Evolutionary conservation across 1,140 invertebrate species (phyloP).

Genomic region (Drepana arcuata): DNA sequence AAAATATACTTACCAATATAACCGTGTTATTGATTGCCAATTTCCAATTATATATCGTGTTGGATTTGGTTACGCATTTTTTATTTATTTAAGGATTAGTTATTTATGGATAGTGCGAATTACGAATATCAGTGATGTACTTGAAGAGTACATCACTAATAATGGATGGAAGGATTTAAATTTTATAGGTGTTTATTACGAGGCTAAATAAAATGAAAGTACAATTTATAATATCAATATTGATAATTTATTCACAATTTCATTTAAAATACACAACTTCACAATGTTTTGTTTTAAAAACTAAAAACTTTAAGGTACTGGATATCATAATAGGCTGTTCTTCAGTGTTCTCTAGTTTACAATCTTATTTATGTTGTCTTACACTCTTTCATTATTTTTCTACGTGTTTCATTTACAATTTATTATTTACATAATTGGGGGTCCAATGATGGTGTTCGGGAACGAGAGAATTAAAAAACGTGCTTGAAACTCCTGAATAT

Average conservation of each 20-base stretch:
- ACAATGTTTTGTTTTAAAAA: constrained; percentile 68
- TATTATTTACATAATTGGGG: constrained; percentile 57
- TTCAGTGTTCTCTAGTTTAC: constrained; percentile 59
- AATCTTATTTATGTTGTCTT: too few species aligned
- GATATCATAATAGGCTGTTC: constrained; percentile 59
- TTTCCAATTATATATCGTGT: too few species aligned
- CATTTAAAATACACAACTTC: constrained; percentile 72
- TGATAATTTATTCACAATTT: constrained; percentile 72
- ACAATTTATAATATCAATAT: constrained; percentile 70
- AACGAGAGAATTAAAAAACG: constrained; percentile 5
- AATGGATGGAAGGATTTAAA: too few species aligned
- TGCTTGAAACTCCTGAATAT: not conserved
- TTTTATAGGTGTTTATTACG: not conserved
- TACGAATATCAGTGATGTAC: too few species aligned
- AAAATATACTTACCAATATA: too few species aligned
- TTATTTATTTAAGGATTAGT: too few species aligned
- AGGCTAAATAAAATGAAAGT: constrained; percentile 12
- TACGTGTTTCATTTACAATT: constrained; percentile 60
- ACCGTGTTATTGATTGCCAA: too few species aligned
- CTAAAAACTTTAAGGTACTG: constrained; percentile 68
- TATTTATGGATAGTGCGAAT: too few species aligned
- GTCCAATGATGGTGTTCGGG: constrained; percentile 24
- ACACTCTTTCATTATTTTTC: constrained; percentile 35
- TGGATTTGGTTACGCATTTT: too few species aligned
- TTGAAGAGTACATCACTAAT: too few species aligned